These are phyloP conservation scores for Eupithecia subfuscata DNA, from an alignment of 2,888 invertebrate genomes.

Conservation along the genomic window DNA sequence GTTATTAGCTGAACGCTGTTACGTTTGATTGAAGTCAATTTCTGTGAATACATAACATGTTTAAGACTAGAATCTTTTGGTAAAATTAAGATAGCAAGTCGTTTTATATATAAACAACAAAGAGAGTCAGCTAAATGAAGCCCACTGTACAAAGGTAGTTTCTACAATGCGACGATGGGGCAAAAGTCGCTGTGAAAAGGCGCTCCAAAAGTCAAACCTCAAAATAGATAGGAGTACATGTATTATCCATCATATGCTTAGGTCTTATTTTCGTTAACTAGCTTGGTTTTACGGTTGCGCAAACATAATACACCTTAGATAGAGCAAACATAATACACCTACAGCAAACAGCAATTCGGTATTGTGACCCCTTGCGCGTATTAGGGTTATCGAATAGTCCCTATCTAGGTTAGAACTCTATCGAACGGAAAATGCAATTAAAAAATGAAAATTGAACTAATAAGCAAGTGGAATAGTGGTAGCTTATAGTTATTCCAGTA, in stretches of 20 bases:
- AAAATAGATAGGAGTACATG: neutral
- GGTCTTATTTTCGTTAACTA: neutral
- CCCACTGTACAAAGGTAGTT: too few species aligned
- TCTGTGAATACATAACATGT: too few species aligned
- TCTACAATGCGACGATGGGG: neutral
- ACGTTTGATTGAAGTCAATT: too few species aligned
- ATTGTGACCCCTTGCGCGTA: constrained; percentile 19
- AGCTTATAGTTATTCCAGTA: neutral
- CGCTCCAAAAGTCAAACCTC: neutral
- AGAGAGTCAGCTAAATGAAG: too few species aligned
- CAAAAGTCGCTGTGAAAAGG: neutral
- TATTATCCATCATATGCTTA: neutral
- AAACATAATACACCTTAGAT: neutral
- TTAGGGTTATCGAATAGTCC: constrained; percentile 22
- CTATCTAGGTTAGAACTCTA: constrained; percentile 22
- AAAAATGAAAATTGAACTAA: constrained; percentile 20
- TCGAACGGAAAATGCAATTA: constrained; percentile 19
- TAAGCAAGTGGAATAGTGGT: neutral
- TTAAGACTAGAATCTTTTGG: too few species aligned
- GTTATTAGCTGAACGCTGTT: too few species aligned
- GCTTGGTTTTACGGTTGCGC: neutral
- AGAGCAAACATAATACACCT: constrained; percentile 2
- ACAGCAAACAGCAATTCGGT: neutral
- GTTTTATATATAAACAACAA: too few species aligned
- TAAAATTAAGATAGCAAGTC: too few species aligned